Evolutionary conservation across 2,888 invertebrate species (phyloP).

Genomic region (Cataglyphis altisquamis): DNA sequence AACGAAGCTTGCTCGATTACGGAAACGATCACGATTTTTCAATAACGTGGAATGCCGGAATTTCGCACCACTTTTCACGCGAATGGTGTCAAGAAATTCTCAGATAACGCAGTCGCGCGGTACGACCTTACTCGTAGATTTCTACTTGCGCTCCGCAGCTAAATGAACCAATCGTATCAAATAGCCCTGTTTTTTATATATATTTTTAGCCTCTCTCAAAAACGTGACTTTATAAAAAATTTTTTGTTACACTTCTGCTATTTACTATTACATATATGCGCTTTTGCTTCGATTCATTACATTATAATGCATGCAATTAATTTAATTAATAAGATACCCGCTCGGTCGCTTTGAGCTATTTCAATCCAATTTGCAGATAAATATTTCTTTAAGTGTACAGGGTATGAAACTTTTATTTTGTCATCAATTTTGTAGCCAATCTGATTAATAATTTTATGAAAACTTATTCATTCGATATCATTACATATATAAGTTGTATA

Average conservation of each 20-base stretch:
- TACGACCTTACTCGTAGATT: constrained; percentile 15
- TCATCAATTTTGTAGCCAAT: background rate
- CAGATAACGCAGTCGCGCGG: constrained; percentile 22
- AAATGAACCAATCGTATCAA: background rate
- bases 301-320: constrained; percentile 4
- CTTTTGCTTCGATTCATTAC: background rate
- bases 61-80: constrained; percentile 21
- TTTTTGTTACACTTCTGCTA: background rate
- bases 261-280: constrained; percentile 2
- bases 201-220: background rate
- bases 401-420: background rate
- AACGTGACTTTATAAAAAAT: background rate
- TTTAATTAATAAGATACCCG: background rate
- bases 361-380: background rate
- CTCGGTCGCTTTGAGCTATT: constrained; percentile 1
- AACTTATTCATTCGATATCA: background rate
- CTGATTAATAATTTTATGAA: background rate
- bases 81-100: background rate
- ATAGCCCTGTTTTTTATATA: background rate
- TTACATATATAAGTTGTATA: background rate
- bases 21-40: constrained; percentile 23
- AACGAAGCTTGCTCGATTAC: constrained; percentile 1
- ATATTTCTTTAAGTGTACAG: background rate
- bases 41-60: background rate
- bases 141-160: background rate